phyloP scores from a whole-genome alignment of 2,797 vertebrate genomes.

The Hephaestus fuliginosus region DNA sequence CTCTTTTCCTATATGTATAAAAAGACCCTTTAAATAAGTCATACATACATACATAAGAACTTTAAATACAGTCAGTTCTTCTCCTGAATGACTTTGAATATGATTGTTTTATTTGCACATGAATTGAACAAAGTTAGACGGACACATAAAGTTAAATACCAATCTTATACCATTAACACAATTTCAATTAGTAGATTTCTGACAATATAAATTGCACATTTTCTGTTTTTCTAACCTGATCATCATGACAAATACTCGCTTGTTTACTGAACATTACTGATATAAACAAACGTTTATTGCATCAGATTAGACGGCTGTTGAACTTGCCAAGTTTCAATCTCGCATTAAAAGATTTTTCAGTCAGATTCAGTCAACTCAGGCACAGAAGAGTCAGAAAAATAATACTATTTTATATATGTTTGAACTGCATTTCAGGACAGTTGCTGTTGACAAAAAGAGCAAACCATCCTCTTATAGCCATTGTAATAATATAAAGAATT shows the following conservation, averaged over 20 bases:
- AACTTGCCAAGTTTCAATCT: neutral
- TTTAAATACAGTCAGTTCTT: neutral
- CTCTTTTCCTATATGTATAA: neutral
- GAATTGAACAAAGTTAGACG: neutral
- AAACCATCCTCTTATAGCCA: neutral
- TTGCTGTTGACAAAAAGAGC: conserved; percentile 8
- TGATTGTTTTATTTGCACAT: neutral
- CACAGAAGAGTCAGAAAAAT: neutral
- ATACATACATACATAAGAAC: too few relatives aligned
- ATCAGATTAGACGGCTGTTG: neutral
- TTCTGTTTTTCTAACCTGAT: neutral
- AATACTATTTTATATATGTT: neutral
- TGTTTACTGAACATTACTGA: neutral
- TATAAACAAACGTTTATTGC: neutral
- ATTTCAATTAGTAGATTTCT: neutral
- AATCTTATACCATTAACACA: neutral
- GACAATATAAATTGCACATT: neutral
- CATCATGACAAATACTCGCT: neutral
- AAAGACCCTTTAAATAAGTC: neutral
- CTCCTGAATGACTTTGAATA: neutral
- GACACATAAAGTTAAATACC: neutral
- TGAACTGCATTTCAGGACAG: neutral
- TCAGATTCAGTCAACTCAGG: neutral
- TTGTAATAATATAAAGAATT: conserved; percentile 6
- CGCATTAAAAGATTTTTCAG: neutral